Percentiles rank a stretch among this genome's conserved stretches.
These are phyloP conservation scores for Passerina amoena DNA, from an alignment of 2,113 vertebrate species.

Conservation along the genomic window DNA sequence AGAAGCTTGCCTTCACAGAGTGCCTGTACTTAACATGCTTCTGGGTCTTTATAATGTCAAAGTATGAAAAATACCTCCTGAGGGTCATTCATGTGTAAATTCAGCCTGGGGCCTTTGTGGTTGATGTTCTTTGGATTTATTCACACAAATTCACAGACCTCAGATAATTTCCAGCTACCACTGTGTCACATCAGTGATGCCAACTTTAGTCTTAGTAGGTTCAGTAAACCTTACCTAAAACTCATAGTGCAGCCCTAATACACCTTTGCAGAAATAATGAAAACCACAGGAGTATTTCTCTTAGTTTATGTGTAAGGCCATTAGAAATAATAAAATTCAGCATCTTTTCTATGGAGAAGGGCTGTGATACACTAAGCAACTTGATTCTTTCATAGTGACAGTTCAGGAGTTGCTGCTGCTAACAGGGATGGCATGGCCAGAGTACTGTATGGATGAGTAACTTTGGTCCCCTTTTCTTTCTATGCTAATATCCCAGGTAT, in stretches of 20 bases:
- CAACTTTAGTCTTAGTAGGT: neutral
- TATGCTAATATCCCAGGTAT: neutral
- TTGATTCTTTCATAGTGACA: neutral
- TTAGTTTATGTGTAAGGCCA: neutral
- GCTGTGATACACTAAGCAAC: neutral
- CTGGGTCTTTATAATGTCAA: neutral
- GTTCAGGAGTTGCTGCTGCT: neutral
- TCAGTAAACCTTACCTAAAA: neutral
- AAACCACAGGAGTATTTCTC: neutral
- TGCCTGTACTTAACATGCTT: neutral
- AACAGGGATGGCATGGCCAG: neutral
- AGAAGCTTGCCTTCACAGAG: neutral
- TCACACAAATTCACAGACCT: neutral
- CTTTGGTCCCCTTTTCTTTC: neutral
- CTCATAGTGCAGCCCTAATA: neutral
- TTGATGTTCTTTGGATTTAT: neutral
- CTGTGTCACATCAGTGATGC: neutral
- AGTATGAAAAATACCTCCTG: neutral
- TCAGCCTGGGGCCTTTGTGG: neutral
- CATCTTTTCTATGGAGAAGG: neutral
- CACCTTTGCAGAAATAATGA: neutral
- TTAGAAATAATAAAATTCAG: neutral
- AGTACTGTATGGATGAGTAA: rapidly evolving
- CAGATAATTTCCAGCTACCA: neutral
- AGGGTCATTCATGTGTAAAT: neutral